Base-by-base conservation (phyloP, 2,113 vertebrate species). In the Lophius piscatorius region DNA sequence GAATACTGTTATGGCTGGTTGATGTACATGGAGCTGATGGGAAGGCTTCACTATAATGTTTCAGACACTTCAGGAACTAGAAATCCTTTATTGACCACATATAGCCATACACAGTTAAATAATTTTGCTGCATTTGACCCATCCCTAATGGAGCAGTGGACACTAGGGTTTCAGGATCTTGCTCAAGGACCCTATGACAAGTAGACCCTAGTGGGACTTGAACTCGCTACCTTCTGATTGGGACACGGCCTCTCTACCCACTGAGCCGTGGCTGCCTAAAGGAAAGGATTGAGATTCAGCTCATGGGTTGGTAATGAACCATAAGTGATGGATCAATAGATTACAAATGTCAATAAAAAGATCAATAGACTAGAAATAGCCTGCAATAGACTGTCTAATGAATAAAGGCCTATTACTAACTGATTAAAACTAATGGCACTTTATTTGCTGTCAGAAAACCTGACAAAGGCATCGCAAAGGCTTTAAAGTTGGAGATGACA, bases 351-450 rank as follows among this genome's bases (percentile, higher is more conserved):
- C 26, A 28, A 28, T 28, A 28, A 9, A 28, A 28, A 28, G 26
- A 9, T 28, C 26, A 28, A 5, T 28, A 28, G 26, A 28, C 26
- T 28, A 28, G 26, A 24, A 47, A 76, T 76, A 16, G 42, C 83
- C 85, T 28, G 9, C 80, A 74, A 85, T 89, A 55, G 24, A 86
- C 83, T 74, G 76, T 35, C 40, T 31, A 49, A 47, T 76, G 57
- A 78, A 84, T 83, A 63, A 75, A 54, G 65, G 61, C 48, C 76
- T 66, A 78, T 88, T 87, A 82, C 58, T 33, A 55, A 58, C 52
- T 78, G 71, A 59, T 88, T 62, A 78, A 80, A 79, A 58, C 65
- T 72, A 83, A 87, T 70, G 80, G 72, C 67, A 52, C 70, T 78
- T 81, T 70, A 83, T 77, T 47, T 58, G 72, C 60, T 74, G 63